Evolutionary conservation across 1,140 invertebrate species (phyloP).

Genomic region (Goniozus legneri): DNA sequence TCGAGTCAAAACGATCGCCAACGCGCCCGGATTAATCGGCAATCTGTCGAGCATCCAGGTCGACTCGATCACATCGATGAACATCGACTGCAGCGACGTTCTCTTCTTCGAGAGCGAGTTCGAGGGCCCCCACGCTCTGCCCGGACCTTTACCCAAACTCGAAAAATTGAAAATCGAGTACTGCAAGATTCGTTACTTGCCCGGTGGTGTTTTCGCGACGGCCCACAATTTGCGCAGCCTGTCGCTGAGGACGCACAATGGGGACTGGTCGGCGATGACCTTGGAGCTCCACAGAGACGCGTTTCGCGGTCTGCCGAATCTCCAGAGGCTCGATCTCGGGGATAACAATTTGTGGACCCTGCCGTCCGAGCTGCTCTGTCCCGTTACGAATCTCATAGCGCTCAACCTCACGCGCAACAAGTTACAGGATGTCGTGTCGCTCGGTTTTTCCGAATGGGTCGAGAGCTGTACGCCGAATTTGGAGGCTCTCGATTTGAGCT

Average conservation of each 20-base stretch:
- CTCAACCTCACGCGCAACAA: conserved; percentile 78
- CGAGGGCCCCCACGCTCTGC: conserved; percentile 60
- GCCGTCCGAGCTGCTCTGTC: conserved; percentile 71
- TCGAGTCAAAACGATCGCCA: conserved; percentile 68
- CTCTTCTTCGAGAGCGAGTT: conserved; percentile 75
- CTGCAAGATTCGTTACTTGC: conserved; percentile 75
- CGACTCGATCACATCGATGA: conserved; percentile 66
- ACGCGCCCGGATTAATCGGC: conserved; percentile 65
- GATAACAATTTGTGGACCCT: conserved; percentile 79
- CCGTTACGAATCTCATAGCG: conserved; percentile 63
- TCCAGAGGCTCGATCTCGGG: conserved; percentile 69
- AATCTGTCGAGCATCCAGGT: conserved; percentile 66
- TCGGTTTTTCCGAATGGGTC: conserved; percentile 68
- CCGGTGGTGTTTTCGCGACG: conserved; percentile 64
- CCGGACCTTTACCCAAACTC: conserved; percentile 64
- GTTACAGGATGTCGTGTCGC: conserved; percentile 68
- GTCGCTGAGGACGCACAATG: conserved; percentile 71
- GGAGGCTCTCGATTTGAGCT: conserved; percentile 69
- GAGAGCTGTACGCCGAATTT: conserved; percentile 62
- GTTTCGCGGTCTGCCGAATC: conserved; percentile 64
- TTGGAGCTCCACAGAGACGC: conserved; percentile 71
- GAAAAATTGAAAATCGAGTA: conserved; percentile 70
- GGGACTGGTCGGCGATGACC: conserved; percentile 75
- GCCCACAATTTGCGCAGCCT: conserved; percentile 66
- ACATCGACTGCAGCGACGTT: conserved; percentile 75